phyloP scores from a whole-genome alignment of 2,113 vertebrate genomes.

The Ptilorrhoa leucosticta region DNA sequence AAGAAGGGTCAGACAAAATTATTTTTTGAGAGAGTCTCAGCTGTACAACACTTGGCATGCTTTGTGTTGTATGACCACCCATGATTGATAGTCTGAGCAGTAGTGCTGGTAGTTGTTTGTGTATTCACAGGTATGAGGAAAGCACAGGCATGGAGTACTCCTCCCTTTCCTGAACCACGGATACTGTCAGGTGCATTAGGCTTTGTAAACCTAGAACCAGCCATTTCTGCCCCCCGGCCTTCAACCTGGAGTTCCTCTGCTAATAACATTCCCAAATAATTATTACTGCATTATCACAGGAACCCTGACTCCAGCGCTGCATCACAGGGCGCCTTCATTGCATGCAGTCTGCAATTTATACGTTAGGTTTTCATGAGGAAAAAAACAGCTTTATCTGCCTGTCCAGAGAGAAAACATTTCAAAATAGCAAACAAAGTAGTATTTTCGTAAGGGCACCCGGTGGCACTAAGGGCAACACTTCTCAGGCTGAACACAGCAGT shows the following conservation, averaged over 20 bases:
- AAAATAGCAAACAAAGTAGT: neutral
- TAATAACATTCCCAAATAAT: neutral
- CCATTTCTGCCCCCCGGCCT: accelerated
- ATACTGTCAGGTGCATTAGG: neutral
- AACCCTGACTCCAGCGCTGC: neutral
- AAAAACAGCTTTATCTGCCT: neutral
- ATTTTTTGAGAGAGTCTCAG: neutral
- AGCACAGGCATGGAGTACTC: neutral
- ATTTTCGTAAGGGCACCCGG: neutral
- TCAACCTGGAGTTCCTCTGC: neutral
- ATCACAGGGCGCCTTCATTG: accelerated
- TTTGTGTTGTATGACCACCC: neutral
- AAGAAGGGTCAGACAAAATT: neutral
- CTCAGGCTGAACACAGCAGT: neutral
- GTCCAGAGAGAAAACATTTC: neutral
- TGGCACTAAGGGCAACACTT: neutral
- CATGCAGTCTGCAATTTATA: neutral
- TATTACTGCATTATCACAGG: neutral
- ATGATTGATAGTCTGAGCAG: neutral
- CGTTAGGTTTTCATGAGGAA: neutral
- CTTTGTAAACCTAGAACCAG: neutral
- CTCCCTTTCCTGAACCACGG: neutral
- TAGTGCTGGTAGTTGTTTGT: neutral
- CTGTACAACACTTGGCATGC: neutral
- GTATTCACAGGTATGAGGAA: neutral